phyloP scores from a whole-genome alignment of 2,888 invertebrate genomes.

The Drosophila pseudotakahashii region DNA sequence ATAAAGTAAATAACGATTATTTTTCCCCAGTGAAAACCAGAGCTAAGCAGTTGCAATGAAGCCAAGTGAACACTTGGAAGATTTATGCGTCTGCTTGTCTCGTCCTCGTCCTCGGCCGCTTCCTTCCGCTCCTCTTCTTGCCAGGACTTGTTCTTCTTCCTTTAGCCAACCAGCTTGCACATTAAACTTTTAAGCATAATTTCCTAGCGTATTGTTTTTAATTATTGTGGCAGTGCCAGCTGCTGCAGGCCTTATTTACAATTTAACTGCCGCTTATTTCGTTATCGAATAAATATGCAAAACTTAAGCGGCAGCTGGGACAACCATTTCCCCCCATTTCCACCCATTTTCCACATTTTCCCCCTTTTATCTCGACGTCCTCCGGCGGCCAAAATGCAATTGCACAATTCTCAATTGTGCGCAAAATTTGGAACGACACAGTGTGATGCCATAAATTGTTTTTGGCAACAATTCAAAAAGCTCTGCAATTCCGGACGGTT shows the following conservation, averaged over 20 bases:
- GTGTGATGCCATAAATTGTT: slow-evolving; percentile 70
- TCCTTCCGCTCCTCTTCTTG: slow-evolving; percentile 4
- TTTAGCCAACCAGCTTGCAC: slow-evolving; percentile 23
- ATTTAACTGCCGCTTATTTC: slow-evolving; percentile 66
- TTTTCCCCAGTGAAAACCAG: neutral
- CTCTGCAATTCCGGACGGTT: slow-evolving; percentile 18
- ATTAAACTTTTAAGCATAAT: slow-evolving; percentile 62
- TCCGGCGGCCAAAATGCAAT: slow-evolving; percentile 57
- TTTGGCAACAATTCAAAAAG: slow-evolving; percentile 70
- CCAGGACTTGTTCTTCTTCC: neutral
- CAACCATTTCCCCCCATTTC: slow-evolving; percentile 21
- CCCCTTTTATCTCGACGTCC: slow-evolving; percentile 19
- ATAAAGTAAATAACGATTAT: too few relatives aligned
- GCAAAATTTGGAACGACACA: slow-evolving; percentile 67
- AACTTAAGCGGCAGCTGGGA: slow-evolving; percentile 52
- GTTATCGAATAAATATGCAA: slow-evolving; percentile 72
- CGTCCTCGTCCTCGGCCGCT: slow-evolving; percentile 19
- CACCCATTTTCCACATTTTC: too few relatives aligned
- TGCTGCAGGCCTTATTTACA: slow-evolving; percentile 65
- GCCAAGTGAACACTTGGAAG: slow-evolving; percentile 53
- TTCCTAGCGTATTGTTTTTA: slow-evolving; percentile 42
- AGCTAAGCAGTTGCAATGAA: slow-evolving; percentile 24
- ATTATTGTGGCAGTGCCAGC: slow-evolving; percentile 45
- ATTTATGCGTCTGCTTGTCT: slow-evolving; percentile 59
- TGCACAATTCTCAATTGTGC: slow-evolving; percentile 75